These are phyloP conservation scores for Dasyprocta punctata DNA, from an alignment of 2,113 vertebrate species.

Conservation along the genomic window DNA sequence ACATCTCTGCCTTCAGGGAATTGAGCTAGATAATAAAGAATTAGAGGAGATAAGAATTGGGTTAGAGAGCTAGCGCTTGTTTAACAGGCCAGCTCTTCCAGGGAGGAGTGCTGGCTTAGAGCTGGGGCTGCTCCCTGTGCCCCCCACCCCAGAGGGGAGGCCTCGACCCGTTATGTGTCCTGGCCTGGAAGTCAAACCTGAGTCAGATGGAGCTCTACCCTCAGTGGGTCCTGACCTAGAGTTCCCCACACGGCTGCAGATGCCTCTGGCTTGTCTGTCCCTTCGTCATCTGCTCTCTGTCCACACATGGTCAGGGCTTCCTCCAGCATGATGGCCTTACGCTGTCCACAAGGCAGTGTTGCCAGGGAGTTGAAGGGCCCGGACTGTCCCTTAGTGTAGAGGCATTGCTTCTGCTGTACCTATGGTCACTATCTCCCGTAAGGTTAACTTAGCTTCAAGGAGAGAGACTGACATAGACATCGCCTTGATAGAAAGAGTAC, in stretches of 20 bases:
- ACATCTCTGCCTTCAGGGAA: not conserved
- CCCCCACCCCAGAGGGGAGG: not conserved
- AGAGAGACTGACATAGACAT: not conserved
- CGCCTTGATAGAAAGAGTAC: not conserved
- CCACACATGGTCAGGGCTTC: accelerated
- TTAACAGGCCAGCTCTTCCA: not conserved
- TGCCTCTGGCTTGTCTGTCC: not conserved
- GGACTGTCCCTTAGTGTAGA: not conserved
- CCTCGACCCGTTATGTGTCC: not conserved
- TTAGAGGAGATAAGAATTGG: not conserved
- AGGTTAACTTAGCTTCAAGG: not conserved
- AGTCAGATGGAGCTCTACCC: not conserved
- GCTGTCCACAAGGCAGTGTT: not conserved
- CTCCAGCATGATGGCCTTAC: not conserved
- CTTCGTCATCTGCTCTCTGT: not conserved
- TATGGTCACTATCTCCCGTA: not conserved
- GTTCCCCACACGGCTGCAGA: not conserved
- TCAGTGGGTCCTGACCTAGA: not conserved
- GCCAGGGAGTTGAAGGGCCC: not conserved
- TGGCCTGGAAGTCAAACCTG: not conserved
- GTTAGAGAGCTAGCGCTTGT: not conserved
- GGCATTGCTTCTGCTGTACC: not conserved
- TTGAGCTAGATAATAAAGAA: not conserved
- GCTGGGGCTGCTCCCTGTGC: not conserved
- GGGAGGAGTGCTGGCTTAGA: not conserved